A percentile compares a stretch with the other conserved stretches of the same genome.
phyloP scores from a whole-genome alignment of 2,888 invertebrate species.

The Campopleginae sp. region DNA sequence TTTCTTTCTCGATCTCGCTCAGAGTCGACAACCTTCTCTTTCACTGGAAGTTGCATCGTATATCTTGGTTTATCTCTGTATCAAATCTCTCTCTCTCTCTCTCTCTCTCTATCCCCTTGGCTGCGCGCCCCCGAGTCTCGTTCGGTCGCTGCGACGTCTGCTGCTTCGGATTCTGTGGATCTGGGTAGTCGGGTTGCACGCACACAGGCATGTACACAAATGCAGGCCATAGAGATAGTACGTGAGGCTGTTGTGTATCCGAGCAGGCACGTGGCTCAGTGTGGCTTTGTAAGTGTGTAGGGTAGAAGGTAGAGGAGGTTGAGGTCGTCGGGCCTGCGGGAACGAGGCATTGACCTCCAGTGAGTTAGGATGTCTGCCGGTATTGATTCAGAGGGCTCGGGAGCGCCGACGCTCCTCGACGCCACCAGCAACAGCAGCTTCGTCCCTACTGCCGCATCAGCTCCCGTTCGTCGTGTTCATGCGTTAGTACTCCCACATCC shows the following conservation, averaged over 20 bases:
- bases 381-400: slow-evolving; percentile 84
- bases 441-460: slow-evolving; percentile 41
- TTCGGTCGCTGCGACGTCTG: slow-evolving; percentile 57
- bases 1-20: slow-evolving; percentile 42
- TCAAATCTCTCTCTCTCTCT: slow-evolving; percentile 82
- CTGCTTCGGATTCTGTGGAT: slow-evolving; percentile 72
- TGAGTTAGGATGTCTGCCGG: slow-evolving; percentile 86
- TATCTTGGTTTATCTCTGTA: slow-evolving; percentile 85
- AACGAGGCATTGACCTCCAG: slow-evolving; percentile 87
- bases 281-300: slow-evolving; percentile 58
- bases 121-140: slow-evolving; percentile 67
- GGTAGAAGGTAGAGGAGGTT: slow-evolving; percentile 79
- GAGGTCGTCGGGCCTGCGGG: slow-evolving; percentile 86
- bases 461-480: slow-evolving; percentile 43
- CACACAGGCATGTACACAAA: slow-evolving; percentile 60
- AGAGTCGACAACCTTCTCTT: slow-evolving; percentile 70
- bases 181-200: slow-evolving; percentile 69
- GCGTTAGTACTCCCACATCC: slow-evolving; percentile 13
- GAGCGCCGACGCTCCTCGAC: slow-evolving; percentile 74
- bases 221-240: slow-evolving; percentile 71
- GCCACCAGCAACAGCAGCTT: slow-evolving; percentile 77
- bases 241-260: slow-evolving; percentile 9
- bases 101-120: slow-evolving; percentile 75
- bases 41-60: slow-evolving; percentile 83
- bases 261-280: slow-evolving; percentile 26